Conservation (phyloP, 2,113 vertebrate genomes). For the Pachypanchax playfairii region DNA sequence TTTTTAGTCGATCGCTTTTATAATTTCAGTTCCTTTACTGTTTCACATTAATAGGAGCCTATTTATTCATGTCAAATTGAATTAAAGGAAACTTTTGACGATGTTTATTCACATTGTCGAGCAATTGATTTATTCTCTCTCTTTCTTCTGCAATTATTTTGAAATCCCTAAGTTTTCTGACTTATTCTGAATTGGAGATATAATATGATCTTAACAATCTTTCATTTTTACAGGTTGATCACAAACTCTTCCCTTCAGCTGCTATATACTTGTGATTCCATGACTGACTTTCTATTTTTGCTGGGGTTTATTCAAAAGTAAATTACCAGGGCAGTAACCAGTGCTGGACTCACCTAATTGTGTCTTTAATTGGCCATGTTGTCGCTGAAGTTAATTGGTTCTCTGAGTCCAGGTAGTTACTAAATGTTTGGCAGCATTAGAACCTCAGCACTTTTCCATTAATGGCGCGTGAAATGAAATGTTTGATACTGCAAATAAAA, state of each 20-base stretch:
- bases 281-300: conserved; percentile 77
- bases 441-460: conserved; percentile 99
- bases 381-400: conserved; percentile 99
- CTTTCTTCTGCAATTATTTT: neutral
- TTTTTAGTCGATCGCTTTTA: neutral
- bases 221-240: conserved; percentile 16
- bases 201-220: neutral
- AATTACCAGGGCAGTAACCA: conserved; percentile 74
- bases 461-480: conserved; percentile 99
- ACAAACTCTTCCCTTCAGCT: conserved; percentile 18
- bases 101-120: neutral
- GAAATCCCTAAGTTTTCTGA: neutral
- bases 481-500: conserved; percentile 99
- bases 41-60: conserved; percentile 8
- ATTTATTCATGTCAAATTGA: conserved; percentile 31
- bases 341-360: conserved; percentile 95
- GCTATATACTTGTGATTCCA: conserved; percentile 64
- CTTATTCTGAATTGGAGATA: conserved; percentile 9
- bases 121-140: too few species aligned
- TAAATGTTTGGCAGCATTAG: conserved; percentile 99
- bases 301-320: conserved; percentile 83
- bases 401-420: conserved; percentile 99
- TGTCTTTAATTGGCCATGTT: conserved; percentile 99
- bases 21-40: neutral
- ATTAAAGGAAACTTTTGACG: conserved; percentile 3